phyloP scores from a whole-genome alignment of 2,888 invertebrate species.

The Spilosoma lubricipeda region DNA sequence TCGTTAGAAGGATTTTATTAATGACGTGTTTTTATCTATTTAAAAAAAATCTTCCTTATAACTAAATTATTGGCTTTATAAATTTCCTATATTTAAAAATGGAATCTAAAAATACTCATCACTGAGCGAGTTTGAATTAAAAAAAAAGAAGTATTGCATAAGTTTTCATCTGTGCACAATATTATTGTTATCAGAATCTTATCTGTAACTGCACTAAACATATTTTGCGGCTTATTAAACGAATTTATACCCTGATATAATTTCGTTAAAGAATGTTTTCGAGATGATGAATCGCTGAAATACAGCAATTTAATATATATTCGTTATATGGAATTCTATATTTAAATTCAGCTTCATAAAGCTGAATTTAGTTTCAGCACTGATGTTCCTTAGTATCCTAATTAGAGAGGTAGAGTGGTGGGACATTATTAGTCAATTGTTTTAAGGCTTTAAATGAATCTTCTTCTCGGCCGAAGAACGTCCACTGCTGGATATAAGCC shows the following conservation, averaged over 20 bases:
- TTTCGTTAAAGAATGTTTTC: neutral
- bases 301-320: neutral
- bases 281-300: neutral
- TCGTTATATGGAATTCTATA: neutral
- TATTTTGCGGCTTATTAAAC: neutral
- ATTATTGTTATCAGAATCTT: constrained; percentile 10
- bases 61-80: too few species aligned
- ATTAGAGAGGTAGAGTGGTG: too few species aligned
- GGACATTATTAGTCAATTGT: too few species aligned
- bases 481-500: too few species aligned
- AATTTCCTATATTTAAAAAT: neutral
- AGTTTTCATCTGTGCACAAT: neutral
- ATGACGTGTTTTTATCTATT: neutral
- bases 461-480: too few species aligned
- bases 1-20: neutral
- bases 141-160: neutral
- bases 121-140: neutral
- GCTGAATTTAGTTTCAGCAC: neutral
- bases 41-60: neutral
- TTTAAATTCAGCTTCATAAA: neutral
- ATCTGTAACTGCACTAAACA: constrained; percentile 14
- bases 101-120: neutral
- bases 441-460: too few species aligned
- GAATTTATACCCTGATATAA: neutral
- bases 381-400: neutral